These are phyloP conservation scores for Alexandromys fortis DNA, from an alignment of 2,113 vertebrate species.

Conservation along the genomic window DNA sequence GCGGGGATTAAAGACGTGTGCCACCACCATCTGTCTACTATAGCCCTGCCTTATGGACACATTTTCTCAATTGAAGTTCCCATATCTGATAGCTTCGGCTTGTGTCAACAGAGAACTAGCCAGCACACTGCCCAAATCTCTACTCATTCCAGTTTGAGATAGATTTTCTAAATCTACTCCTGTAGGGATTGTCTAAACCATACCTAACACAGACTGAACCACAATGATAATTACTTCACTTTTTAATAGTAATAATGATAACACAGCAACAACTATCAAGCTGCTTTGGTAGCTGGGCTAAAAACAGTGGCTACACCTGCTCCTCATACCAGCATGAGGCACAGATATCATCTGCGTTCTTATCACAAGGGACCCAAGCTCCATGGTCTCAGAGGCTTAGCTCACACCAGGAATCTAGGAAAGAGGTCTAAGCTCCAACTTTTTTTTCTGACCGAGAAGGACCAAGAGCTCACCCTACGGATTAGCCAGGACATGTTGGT, in stretches of 20 bases:
- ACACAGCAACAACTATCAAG: background rate
- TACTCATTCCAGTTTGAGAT: background rate
- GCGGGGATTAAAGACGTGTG: too few species aligned
- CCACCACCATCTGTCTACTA: too few species aligned
- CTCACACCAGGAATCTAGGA: background rate
- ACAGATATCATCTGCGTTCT: background rate
- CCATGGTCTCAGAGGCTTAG: background rate
- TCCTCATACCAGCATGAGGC: too few species aligned
- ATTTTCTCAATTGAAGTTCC: background rate
- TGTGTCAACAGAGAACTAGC: background rate
- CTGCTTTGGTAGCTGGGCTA: background rate
- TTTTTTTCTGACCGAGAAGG: background rate
- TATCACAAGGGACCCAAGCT: background rate
- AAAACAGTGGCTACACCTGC: background rate
- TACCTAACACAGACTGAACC: background rate
- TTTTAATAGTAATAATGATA: background rate
- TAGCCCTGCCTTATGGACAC: background rate
- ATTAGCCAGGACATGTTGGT: background rate
- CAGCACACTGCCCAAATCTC: background rate
- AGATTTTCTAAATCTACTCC: background rate
- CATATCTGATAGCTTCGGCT: background rate
- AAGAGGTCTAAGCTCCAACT: background rate
- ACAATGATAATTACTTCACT: background rate
- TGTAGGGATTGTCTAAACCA: background rate
- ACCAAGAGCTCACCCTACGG: background rate